phyloP scores from a whole-genome alignment of 2,113 vertebrate genomes.

The Rhabdornis inornatus region DNA sequence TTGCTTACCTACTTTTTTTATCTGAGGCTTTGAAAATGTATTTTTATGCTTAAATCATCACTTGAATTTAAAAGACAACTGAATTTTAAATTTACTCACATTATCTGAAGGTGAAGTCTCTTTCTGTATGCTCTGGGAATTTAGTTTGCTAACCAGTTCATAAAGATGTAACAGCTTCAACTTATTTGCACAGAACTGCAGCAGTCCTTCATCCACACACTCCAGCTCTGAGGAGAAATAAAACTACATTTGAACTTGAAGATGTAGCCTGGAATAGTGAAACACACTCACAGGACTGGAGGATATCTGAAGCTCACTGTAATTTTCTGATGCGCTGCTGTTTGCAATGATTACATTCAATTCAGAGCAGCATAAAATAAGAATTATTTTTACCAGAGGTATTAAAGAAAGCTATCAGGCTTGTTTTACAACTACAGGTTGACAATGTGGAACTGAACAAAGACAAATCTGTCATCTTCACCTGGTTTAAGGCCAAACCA shows the following conservation, averaged over 20 bases:
- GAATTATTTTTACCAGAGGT: not conserved
- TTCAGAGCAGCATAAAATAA: not conserved
- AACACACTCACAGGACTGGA: not conserved
- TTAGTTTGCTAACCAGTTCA: constrained; percentile 81
- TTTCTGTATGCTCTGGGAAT: constrained; percentile 59
- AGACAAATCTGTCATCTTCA: not conserved
- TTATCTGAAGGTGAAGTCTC: constrained; percentile 63
- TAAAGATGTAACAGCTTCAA: constrained; percentile 89
- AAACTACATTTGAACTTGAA: not conserved
- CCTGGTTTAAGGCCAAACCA: not conserved
- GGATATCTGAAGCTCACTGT: not conserved
- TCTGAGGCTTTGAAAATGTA: accelerated
- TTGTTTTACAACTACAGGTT: not conserved
- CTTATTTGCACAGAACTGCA: constrained; percentile 86
- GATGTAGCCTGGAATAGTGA: not conserved
- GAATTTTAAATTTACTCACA: constrained; percentile 66
- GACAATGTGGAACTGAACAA: not conserved
- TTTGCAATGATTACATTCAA: not conserved
- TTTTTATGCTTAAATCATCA: not conserved
- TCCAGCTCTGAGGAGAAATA: constrained; percentile 78
- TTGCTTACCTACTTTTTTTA: not conserved
- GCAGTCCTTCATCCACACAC: constrained; percentile 83
- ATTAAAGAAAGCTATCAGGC: not conserved
- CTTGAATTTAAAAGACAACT: not conserved
- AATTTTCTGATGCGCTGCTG: not conserved